Conservation (phyloP, 2,888 invertebrate species). For the Drosophila acutilabella region DNA sequence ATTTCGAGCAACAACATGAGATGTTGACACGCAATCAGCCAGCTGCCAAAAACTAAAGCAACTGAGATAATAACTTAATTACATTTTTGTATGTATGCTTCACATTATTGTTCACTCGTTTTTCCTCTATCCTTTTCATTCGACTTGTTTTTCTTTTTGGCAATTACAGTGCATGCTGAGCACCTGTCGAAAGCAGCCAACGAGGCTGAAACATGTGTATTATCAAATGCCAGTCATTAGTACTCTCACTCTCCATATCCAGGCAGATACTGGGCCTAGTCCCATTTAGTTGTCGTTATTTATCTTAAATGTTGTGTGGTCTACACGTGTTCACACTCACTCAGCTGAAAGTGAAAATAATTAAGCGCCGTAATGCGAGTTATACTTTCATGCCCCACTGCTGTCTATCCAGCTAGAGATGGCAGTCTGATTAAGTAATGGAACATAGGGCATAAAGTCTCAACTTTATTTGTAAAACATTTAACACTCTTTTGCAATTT, state of each 20-base stretch:
- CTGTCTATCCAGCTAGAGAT: conserved; percentile 43
- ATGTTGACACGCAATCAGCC: conserved; percentile 74
- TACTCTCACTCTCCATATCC: conserved; percentile 5
- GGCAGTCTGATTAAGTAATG: conserved; percentile 37
- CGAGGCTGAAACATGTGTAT: conserved; percentile 70
- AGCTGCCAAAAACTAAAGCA: conserved; percentile 66
- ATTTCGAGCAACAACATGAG: conserved; percentile 21
- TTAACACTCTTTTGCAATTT: not conserved
- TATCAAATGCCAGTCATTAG: conserved; percentile 78
- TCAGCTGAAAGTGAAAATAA: conserved; percentile 59
- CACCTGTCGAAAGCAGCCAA: conserved; percentile 62
- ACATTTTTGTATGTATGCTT: conserved; percentile 61
- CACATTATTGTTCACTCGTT: conserved; percentile 23
- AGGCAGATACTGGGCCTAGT: conserved; percentile 8
- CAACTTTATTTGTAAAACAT: too few species aligned
- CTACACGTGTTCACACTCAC: conserved; percentile 63
- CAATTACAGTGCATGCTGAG: conserved; percentile 69
- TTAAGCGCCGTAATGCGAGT: conserved; percentile 68
- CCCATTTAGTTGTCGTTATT: conserved; percentile 59
- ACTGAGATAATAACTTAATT: conserved; percentile 77
- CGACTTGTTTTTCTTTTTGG: conserved; percentile 44
- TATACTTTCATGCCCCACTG: conserved; percentile 16
- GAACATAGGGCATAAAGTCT: too few species aligned
- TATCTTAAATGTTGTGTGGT: conserved; percentile 66
- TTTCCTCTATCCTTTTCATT: conserved; percentile 31